Percentiles rank a stretch among this genome's conserved stretches.
phyloP scores from a whole-genome alignment of 2,113 vertebrate genomes.

The Dascyllus trimaculatus region DNA sequence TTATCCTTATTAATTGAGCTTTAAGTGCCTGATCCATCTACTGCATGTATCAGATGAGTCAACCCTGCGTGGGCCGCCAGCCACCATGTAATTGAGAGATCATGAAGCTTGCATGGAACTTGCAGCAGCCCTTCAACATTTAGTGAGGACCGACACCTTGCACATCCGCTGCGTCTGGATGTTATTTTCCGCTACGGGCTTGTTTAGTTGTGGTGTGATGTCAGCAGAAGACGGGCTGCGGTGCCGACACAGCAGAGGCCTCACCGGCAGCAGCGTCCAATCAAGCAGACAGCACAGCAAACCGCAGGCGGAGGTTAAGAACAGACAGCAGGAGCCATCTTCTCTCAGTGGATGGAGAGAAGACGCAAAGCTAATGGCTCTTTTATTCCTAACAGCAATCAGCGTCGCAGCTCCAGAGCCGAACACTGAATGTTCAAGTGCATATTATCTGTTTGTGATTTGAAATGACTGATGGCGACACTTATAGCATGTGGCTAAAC shows the following conservation, averaged over 20 bases:
- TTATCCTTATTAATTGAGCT: slow-evolving; percentile 60
- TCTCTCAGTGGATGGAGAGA: not conserved
- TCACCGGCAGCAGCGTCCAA: slow-evolving; percentile 21
- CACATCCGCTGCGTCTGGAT: not conserved
- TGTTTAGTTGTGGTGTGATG: slow-evolving; percentile 28
- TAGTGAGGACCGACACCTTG: not conserved
- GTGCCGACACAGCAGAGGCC: slow-evolving; percentile 18
- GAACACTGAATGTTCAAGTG: slow-evolving; percentile 35
- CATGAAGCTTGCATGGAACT: slow-evolving; percentile 21
- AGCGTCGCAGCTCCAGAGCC: slow-evolving; percentile 3
- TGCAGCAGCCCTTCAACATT: slow-evolving; percentile 1
- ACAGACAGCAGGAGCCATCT: slow-evolving; percentile 14
- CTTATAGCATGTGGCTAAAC: slow-evolving; percentile 25
- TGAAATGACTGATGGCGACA: slow-evolving; percentile 32
- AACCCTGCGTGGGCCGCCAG: slow-evolving; percentile 16
- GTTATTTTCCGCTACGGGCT: not conserved
- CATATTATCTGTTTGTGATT: slow-evolving; percentile 32
- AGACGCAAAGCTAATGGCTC: slow-evolving; percentile 3
- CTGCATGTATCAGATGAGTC: slow-evolving; percentile 39
- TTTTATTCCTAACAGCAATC: slow-evolving; percentile 10
- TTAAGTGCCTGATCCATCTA: slow-evolving; percentile 41
- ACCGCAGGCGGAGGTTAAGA: slow-evolving; percentile 18
- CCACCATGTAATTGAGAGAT: slow-evolving; percentile 32
- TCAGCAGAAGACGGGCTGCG: slow-evolving; percentile 25
- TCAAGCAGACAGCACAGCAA: slow-evolving; percentile 26